Conservation (phyloP, 2,113 vertebrate species). For the Eonycteris spelaea region DNA sequence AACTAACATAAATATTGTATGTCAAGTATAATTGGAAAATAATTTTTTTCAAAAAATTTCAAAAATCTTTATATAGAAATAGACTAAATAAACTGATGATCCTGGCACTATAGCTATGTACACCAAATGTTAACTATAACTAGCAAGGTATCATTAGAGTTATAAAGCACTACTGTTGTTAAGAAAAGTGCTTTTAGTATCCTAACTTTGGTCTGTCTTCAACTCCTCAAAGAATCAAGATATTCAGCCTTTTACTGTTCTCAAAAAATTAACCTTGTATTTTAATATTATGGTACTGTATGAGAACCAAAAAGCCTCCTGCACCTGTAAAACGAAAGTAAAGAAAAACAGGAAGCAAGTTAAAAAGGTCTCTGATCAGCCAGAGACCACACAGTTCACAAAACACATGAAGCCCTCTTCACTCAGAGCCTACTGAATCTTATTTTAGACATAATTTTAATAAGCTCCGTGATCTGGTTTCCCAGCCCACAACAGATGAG, state of each 20-base stretch:
- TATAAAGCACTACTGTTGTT: neutral
- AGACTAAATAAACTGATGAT: neutral
- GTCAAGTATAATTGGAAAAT: neutral
- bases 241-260: neutral
- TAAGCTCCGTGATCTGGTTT: slow-evolving; percentile 70
- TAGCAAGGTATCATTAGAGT: slow-evolving; percentile 41
- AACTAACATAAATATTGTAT: neutral
- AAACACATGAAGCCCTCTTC: slow-evolving; percentile 55
- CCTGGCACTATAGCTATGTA: neutral
- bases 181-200: neutral
- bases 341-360: slow-evolving; percentile 64
- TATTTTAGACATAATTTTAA: slow-evolving; percentile 76
- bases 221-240: slow-evolving; percentile 38
- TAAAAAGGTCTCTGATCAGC: slow-evolving; percentile 49
- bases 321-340: slow-evolving; percentile 11
- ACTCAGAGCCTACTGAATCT: slow-evolving; percentile 67
- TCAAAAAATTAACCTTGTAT: slow-evolving; percentile 11
- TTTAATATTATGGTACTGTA: slow-evolving; percentile 14
- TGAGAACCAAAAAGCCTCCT: slow-evolving; percentile 17
- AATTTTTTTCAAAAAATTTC: neutral
- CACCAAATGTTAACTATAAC: neutral
- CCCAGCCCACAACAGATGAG: slow-evolving; percentile 66
- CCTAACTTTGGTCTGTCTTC: slow-evolving; percentile 29
- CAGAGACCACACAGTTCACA: slow-evolving; percentile 56
- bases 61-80: neutral